A percentile compares a stretch with the other conserved stretches of the same genome.
These are phyloP conservation scores for Phania funesta DNA, from an alignment of 2,888 invertebrate species.

Conservation along the genomic window DNA sequence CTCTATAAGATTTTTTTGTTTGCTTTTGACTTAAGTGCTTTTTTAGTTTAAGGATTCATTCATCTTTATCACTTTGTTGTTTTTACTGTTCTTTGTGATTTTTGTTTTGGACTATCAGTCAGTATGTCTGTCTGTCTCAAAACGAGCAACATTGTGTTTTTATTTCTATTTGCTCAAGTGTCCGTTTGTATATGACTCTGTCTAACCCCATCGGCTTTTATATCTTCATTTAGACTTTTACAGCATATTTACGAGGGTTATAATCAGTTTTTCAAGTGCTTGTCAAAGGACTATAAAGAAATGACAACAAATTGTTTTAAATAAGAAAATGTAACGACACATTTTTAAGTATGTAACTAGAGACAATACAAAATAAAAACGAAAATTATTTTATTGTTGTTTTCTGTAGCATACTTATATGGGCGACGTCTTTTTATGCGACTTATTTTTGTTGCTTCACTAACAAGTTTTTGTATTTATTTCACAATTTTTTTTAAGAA, in stretches of 20 bases:
- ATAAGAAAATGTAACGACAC: neutral
- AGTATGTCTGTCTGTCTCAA: neutral
- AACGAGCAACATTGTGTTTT: neutral
- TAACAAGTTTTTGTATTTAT: too few relatives aligned
- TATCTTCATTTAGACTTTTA: neutral
- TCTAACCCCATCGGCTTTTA: conserved; percentile 6
- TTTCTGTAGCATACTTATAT: neutral
- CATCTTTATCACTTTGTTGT: conserved; percentile 24
- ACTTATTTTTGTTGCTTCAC: too few relatives aligned
- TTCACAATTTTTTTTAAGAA: too few relatives aligned
- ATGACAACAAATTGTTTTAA: neutral
- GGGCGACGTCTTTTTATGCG: neutral
- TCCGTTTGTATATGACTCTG: neutral
- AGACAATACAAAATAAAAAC: neutral
- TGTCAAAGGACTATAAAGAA: neutral
- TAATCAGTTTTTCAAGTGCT: conserved; percentile 1
- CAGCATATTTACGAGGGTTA: conserved; percentile 18
- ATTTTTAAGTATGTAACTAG: neutral
- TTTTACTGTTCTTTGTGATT: neutral
- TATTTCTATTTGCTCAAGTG: conserved; percentile 4
- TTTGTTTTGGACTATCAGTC: neutral
- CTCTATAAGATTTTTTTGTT: conserved; percentile 15
- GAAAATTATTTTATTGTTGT: neutral
- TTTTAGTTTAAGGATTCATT: conserved; percentile 16
- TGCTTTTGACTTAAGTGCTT: conserved; percentile 9